A percentile compares a stretch with the other conserved stretches of the same genome.
Conservation (phyloP, 1,140 invertebrate genomes). For the Trichonephila clavipes region DNA sequence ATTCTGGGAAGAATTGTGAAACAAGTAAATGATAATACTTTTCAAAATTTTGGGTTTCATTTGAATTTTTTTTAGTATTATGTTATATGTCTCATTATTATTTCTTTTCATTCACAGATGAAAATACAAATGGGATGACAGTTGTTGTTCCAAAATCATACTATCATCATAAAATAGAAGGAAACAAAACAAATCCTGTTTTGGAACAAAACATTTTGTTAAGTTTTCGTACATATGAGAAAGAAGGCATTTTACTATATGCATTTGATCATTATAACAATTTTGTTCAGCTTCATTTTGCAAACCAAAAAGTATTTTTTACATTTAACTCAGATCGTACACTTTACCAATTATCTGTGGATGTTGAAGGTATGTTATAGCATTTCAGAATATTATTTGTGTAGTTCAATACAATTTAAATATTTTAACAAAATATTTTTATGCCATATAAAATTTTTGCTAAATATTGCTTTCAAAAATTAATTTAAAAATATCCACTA, state of each 20-base stretch:
- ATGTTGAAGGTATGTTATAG: constrained; percentile 83
- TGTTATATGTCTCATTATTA: neutral
- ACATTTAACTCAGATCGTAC: constrained; percentile 90
- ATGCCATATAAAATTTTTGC: too few species aligned
- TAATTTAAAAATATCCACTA: too few species aligned
- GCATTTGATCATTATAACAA: constrained; percentile 96
- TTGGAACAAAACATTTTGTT: constrained; percentile 90
- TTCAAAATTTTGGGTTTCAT: neutral
- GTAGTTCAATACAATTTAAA: too few species aligned
- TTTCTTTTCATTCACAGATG: constrained; percentile 85
- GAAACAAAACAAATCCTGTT: constrained; percentile 84
- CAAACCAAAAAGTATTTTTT: constrained; percentile 88
- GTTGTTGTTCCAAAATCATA: constrained; percentile 90
- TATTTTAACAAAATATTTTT: too few species aligned
- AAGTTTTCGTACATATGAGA: constrained; percentile 93
- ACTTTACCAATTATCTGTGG: constrained; percentile 89
- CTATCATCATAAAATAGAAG: constrained; percentile 87
- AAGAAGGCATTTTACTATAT: constrained; percentile 89
- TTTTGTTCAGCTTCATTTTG: constrained; percentile 93
- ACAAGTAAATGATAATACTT: constrained; percentile 85
- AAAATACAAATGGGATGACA: constrained; percentile 93
- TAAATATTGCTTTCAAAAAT: too few species aligned
- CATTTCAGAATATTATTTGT: too few species aligned
- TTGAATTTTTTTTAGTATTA: neutral
- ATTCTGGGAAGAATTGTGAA: constrained; percentile 93